phyloP scores from a whole-genome alignment of 2,797 vertebrate species.

The Heterohyrax brucei region DNA sequence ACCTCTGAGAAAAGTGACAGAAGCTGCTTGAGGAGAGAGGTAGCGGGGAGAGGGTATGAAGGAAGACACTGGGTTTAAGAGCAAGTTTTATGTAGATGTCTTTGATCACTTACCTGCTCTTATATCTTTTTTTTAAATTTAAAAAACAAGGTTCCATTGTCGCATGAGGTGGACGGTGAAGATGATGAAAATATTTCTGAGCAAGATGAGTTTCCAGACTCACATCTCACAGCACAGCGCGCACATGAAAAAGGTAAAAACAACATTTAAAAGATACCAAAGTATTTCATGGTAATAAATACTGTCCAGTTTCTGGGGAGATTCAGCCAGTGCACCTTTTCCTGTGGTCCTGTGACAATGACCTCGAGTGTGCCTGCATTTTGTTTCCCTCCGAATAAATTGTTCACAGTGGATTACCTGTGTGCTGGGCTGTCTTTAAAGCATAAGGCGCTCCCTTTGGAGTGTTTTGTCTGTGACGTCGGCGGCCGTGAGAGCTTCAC shows the following conservation, averaged over 20 bases:
- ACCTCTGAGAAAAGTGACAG: not conserved
- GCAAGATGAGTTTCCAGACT: constrained; percentile 69
- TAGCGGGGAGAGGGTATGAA: not conserved
- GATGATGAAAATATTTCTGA: constrained; percentile 72
- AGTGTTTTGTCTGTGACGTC: not conserved
- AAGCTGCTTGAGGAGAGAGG: not conserved
- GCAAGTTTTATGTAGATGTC: not conserved
- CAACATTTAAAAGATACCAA: not conserved
- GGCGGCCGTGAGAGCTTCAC: not conserved
- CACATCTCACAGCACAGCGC: constrained; percentile 21
- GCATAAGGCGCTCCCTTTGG: not conserved
- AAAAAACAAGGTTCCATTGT: constrained; percentile 58
- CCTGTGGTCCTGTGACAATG: not conserved
- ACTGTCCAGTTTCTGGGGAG: not conserved
- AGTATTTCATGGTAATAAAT: not conserved
- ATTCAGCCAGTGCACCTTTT: not conserved
- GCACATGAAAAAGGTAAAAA: constrained; percentile 86
- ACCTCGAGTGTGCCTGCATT: not conserved
- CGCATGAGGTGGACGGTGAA: constrained; percentile 54
- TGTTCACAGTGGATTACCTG: not conserved
- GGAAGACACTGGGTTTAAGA: not conserved
- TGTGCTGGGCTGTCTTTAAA: not conserved
- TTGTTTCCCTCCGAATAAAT: not conserved
- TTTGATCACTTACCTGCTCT: not conserved
- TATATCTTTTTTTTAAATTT: constrained; percentile 73